A percentile compares a stretch with the other conserved stretches of the same genome.
These are phyloP conservation scores for Rissa tridactyla DNA, from an alignment of 2,113 vertebrate genomes.

Conservation along the genomic window DNA sequence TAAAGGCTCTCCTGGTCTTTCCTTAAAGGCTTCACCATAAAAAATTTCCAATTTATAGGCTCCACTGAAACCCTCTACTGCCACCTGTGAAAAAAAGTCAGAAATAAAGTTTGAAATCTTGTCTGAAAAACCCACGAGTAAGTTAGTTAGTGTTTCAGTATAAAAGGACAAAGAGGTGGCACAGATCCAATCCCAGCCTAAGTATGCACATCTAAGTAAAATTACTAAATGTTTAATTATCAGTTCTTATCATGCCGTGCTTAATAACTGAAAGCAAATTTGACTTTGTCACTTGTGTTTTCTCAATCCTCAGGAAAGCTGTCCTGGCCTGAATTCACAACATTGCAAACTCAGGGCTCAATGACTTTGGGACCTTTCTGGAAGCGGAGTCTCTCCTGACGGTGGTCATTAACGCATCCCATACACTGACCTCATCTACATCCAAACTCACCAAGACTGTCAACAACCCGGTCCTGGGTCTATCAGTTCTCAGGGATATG, in stretches of 20 bases:
- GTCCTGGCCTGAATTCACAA: not conserved
- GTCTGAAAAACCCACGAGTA: not conserved
- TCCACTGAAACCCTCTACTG: not conserved
- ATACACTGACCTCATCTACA: not conserved
- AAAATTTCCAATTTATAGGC: not conserved
- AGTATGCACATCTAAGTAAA: not conserved
- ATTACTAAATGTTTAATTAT: not conserved
- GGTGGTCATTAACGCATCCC: fast-evolving
- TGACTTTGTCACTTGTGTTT: not conserved
- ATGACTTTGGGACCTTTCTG: not conserved
- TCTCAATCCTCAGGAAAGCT: not conserved
- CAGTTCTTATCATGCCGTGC: not conserved
- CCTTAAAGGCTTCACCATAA: not conserved
- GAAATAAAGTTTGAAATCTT: not conserved
- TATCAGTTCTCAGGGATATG: fast-evolving
- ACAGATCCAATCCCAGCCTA: not conserved
- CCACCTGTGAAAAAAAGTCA: not conserved
- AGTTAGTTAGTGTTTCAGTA: not conserved
- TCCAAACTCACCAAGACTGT: fast-evolving
- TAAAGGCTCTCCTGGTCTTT: not conserved
- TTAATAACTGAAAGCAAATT: not conserved
- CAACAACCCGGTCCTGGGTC: fast-evolving
- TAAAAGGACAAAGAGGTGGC: not conserved
- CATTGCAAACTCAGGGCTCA: not conserved
- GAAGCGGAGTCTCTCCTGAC: not conserved